Evolutionary conservation across 2,797 vertebrate species (phyloP).

Genomic region (Fringilla coelebs): DNA sequence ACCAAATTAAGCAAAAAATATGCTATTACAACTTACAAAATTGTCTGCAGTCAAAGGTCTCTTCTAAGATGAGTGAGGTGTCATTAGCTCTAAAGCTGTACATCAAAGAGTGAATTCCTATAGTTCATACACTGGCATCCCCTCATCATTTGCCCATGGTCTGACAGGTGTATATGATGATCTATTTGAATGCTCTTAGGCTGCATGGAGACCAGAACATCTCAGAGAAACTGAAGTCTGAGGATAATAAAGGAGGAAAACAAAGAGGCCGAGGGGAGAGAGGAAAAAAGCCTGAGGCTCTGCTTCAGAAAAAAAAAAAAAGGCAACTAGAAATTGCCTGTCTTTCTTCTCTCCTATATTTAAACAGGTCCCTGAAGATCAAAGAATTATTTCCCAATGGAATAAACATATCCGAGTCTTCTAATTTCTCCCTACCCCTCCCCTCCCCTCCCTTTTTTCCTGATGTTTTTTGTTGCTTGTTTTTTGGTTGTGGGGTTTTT

Average conservation of each 20-base stretch:
- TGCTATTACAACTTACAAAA: not conserved
- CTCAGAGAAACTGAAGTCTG: constrained; percentile 41
- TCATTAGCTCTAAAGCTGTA: not conserved
- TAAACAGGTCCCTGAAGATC: constrained; percentile 55
- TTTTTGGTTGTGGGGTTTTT: too few relatives aligned
- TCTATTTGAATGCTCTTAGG: constrained; percentile 25
- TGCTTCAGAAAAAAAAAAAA: not conserved
- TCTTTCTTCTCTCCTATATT: constrained; percentile 40
- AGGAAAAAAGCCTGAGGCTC: not conserved
- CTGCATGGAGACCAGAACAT: not conserved
- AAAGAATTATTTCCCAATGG: constrained; percentile 47
- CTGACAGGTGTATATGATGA: constrained; percentile 4
- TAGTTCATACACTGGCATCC: not conserved
- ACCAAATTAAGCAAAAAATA: not conserved
- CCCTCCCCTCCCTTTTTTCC: accelerated
- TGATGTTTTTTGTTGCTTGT: too few relatives aligned
- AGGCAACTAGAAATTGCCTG: constrained; percentile 39
- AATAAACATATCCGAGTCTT: constrained; percentile 14
- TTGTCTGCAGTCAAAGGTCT: not conserved
- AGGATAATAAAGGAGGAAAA: not conserved
- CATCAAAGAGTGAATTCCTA: constrained; percentile 31
- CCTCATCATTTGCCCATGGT: constrained; percentile 7
- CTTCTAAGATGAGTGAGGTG: not conserved
- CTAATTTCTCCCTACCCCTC: not conserved
- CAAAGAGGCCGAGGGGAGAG: not conserved